Conservation (phyloP, 2,888 invertebrate species). For the Troides oblongomaculatus region DNA sequence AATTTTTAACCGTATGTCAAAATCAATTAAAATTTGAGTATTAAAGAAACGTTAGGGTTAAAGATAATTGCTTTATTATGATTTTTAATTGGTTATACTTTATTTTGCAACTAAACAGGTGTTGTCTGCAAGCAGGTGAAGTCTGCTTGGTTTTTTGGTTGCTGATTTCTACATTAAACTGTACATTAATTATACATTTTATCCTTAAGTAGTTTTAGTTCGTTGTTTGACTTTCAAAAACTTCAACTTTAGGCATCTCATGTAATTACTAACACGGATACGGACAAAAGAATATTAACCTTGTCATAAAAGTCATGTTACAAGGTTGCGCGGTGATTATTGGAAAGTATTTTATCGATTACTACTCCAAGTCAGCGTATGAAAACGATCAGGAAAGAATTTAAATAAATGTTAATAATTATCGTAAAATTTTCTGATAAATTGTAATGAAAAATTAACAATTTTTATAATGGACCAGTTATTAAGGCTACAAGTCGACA, state of each 20-base stretch:
- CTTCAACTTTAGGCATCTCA: constrained; percentile 8
- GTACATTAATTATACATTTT: no score
- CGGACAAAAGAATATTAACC: constrained; percentile 21
- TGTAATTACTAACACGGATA: constrained; percentile 22
- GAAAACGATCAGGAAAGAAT: not conserved
- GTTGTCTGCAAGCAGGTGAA: no score
- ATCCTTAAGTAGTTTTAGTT: no score
- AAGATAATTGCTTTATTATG: no score
- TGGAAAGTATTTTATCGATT: constrained; percentile 12
- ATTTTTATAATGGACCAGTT: constrained; percentile 15
- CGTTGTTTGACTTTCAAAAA: not conserved
- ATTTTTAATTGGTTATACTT: no score
- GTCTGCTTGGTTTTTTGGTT: no score
- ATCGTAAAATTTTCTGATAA: not conserved
- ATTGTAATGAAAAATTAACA: not conserved
- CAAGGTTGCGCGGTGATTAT: constrained; percentile 16
- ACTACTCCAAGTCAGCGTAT: not conserved
- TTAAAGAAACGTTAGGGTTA: no score
- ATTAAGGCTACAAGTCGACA: constrained; percentile 36
- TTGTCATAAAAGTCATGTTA: constrained; percentile 23
- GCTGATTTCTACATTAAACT: no score
- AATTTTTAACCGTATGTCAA: no score
- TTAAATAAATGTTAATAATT: not conserved
- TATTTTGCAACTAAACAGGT: no score
- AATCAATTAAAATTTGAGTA: no score